phyloP scores from a whole-genome alignment of 2,888 invertebrate species.

The Coenonympha glycerion region DNA sequence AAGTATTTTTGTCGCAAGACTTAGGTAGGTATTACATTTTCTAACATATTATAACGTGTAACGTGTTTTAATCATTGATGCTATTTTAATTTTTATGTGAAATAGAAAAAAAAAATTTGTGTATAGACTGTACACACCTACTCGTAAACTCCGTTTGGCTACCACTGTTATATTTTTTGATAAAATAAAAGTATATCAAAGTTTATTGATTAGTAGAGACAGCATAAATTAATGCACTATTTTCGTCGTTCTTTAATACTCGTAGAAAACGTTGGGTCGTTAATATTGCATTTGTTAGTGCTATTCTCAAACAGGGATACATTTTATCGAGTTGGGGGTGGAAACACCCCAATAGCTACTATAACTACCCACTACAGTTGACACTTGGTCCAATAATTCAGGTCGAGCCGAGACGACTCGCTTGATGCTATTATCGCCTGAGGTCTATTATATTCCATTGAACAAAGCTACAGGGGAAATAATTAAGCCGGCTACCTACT shows the following conservation, averaged over 20 bases:
- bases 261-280: too few relatives aligned
- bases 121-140: too few relatives aligned
- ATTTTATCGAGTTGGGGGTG: conserved; percentile 9
- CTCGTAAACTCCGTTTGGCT: too few relatives aligned
- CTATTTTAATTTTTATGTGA: too few relatives aligned
- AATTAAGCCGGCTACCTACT: conserved; percentile 26
- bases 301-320: conserved; percentile 5
- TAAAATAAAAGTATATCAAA: too few relatives aligned
- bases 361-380: conserved; percentile 30
- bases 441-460: conserved; percentile 29
- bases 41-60: background rate
- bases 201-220: too few relatives aligned
- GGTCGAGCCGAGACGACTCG: conserved; percentile 53
- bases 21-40: background rate
- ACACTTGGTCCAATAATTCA: conserved; percentile 42
- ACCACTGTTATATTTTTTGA: too few relatives aligned
- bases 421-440: conserved; percentile 33
- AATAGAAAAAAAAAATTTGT: too few relatives aligned
- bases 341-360: conserved; percentile 3
- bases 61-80: too few relatives aligned
- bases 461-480: conserved; percentile 28
- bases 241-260: too few relatives aligned
- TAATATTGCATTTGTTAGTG: conserved; percentile 4
- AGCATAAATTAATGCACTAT: too few relatives aligned
- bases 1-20: conserved; percentile 2